phyloP scores from a whole-genome alignment of 2,797 vertebrate genomes.

The Pantherophis alleghaniensis region DNA sequence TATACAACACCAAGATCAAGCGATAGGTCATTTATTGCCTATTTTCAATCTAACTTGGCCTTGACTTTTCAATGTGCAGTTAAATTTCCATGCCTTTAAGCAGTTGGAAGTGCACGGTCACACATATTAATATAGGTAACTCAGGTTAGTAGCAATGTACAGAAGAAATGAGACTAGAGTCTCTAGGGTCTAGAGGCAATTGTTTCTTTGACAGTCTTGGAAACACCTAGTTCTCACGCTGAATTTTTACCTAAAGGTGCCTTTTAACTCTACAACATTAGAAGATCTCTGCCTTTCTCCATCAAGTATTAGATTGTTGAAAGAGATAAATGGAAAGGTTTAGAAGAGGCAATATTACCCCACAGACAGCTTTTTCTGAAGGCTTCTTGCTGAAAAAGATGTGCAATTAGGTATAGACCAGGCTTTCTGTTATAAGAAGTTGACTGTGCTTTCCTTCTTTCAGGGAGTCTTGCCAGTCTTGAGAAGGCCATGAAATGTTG shows the following conservation, averaged over 20 bases:
- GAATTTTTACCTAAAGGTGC: slow-evolving; percentile 34
- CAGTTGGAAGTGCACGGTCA: background rate
- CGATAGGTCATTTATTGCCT: background rate
- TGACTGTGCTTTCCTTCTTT: background rate
- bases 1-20: background rate
- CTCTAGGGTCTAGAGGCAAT: background rate
- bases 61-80: slow-evolving; percentile 1
- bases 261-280: slow-evolving; percentile 14
- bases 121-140: background rate
- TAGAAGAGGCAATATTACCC: background rate
- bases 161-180: background rate
- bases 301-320: background rate
- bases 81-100: slow-evolving; percentile 5
- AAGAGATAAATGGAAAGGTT: background rate
- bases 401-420: background rate
- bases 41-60: background rate
- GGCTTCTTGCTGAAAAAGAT: background rate
- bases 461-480: background rate
- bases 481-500: background rate
- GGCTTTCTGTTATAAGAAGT: background rate
- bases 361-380: background rate
- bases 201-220: slow-evolving; percentile 8
- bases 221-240: background rate
- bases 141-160: background rate
- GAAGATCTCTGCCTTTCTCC: slow-evolving; percentile 5